Base-by-base conservation (phyloP, 2,797 vertebrate species). In the Rhinoraja longicauda region DNA sequence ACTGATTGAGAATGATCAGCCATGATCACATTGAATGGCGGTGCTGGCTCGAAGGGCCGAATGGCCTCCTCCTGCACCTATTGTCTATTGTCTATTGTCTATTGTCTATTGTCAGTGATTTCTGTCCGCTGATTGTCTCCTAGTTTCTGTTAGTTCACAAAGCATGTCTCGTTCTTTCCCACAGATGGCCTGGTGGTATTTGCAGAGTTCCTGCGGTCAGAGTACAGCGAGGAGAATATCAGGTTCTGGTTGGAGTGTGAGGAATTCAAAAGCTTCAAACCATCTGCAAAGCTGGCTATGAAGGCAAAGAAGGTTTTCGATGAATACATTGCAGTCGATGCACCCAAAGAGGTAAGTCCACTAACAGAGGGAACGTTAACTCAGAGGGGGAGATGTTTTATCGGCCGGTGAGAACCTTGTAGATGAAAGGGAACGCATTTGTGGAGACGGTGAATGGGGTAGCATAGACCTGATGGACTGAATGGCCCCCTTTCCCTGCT, bases 261-360 rank as follows among this genome's bases (percentile, higher is more conserved):
- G 70, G 90, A 64, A 17, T 92, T 73, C 70, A 73, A 26, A n/a
- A 92, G 53, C 2, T 4, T 12, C 70, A 92, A 92, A 39, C 53
- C 90, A 26, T 21, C 70, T n/a, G 70, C 70, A 72, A 92, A 92
- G 45, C 70, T 92, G 70, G 90, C 90, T 39, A 29, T 70, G 9
- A 92, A 57, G 26, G 90, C 90, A 57, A 92, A n/a, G 70, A 75
- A 92, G 70, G 75, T 92, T 57, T 92, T 53, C 8, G 72, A 75
- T 75, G 90, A 92, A 75, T 92, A 92, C 24, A 73, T 92, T 4
- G 24, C 67, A 75, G 70, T 75, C 0, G 67, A 92, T 70, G 36
- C 90, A 53, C 70, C 90, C 21, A 92, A 8, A 53, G 90, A 92
- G n/a, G 90, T 92, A 93, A 94, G 96, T 75, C 9, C 70, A 36